Percentiles rank a stretch among this genome's conserved stretches.
Evolutionary conservation across 1,140 invertebrate genomes (phyloP).

Genomic region (Choristoneura fumiferana): DNA sequence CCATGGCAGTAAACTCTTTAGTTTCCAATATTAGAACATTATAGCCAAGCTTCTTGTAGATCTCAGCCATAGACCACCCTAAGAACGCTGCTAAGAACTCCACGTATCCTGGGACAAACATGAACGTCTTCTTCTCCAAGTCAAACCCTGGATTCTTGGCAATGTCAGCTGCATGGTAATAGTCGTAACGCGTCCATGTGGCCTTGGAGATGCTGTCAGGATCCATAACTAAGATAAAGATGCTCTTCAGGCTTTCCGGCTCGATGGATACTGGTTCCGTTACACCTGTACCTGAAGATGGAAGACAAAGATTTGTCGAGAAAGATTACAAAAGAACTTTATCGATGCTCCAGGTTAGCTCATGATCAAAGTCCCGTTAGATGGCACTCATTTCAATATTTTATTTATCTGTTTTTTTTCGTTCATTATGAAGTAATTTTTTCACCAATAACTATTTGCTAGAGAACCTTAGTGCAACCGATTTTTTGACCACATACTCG

Average conservation of each 20-base stretch:
- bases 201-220: background rate
- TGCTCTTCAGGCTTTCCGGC: background rate
- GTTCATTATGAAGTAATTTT: too few species aligned
- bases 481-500: too few species aligned
- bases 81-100: background rate
- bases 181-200: background rate
- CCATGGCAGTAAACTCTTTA: background rate
- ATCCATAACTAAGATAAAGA: background rate
- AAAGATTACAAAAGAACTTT: too few species aligned
- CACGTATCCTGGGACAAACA: background rate
- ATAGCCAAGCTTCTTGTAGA: slow-evolving; percentile 45
- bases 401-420: too few species aligned
- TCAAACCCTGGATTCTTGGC: background rate
- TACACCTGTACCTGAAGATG: background rate
- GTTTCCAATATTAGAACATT: slow-evolving; percentile 42
- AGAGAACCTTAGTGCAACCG: too few species aligned
- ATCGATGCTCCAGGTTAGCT: too few species aligned
- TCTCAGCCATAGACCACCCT: slow-evolving; percentile 10
- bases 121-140: background rate
- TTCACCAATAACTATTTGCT: too few species aligned
- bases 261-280: background rate
- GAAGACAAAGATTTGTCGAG: too few species aligned
- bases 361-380: too few species aligned
- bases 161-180: background rate
- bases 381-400: too few species aligned